Base-by-base conservation (phyloP, 2,888 invertebrate species). In the Hemithea aestivaria region DNA sequence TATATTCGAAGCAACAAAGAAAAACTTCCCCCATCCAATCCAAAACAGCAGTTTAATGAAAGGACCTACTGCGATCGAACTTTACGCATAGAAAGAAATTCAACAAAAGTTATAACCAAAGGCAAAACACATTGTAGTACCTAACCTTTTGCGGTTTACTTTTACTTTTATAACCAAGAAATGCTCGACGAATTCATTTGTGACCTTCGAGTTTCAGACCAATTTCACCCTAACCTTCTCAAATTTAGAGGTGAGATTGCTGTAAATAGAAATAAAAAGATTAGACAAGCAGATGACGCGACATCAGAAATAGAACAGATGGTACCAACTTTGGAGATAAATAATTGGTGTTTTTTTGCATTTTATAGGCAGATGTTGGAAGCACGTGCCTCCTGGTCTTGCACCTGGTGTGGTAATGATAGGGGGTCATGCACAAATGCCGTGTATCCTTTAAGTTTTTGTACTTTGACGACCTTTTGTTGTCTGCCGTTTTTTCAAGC, bases 361-460 rank as follows among this genome's bases (percentile, higher is more conserved):
- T 74, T 73, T 59, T 53, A 55, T 45, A 56, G 53, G 73, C 85
- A 85, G 85, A 81, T 85, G 85, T 73, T 65, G 61, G 24, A 33
- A 57, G 77, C 81, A 80, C 84, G 83, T 78, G 83, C 81, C 74
- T 45, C 35, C 62, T 73, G 69, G 56, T 53, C 10, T 9, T 28
- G 56, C 83, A 84, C 79, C 85, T 85, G 85, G 84, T 68, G 47
- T 61, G 45, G 65, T 68, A 70, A 76, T 74, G 67, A 68, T 72
- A 73, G 69, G 67, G 70, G 64, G 44, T 20, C 33, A 31, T 34
- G 33, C 56, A 59, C 59, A 60, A 65, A 69, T 66, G 66, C 52
- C 58, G 59, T 44, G 51, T 54, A 51, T 53, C 27, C 43, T 40
- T 41, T 48, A 26, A 35, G 30, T 48, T 42, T 40, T 40, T 32